Evolutionary conservation across 2,797 vertebrate species (phyloP).

Genomic region (Poecilia gillii): DNA sequence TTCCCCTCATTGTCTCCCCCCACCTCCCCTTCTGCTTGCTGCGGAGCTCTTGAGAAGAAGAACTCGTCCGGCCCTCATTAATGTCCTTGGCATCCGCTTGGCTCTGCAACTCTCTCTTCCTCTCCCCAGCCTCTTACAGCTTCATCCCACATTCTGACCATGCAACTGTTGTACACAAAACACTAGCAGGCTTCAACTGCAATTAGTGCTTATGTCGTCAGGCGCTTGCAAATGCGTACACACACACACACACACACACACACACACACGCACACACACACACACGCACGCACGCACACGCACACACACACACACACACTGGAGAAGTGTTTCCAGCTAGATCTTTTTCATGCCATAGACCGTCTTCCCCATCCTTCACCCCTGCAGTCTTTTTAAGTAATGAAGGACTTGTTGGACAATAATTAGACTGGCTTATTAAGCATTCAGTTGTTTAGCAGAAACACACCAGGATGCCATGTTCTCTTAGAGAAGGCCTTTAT

Average conservation of each 20-base stretch:
- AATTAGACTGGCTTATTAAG: constrained; percentile 64
- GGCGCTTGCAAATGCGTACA: constrained; percentile 15
- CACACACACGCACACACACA: constrained; percentile 15
- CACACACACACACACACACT: constrained; percentile 14
- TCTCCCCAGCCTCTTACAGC: constrained; percentile 55
- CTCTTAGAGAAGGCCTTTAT: constrained; percentile 31
- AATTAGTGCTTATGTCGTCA: constrained; percentile 66
- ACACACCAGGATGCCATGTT: constrained; percentile 33
- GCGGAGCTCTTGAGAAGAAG: constrained; percentile 58
- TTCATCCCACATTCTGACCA: constrained; percentile 63
- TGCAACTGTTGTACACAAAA: constrained; percentile 45
- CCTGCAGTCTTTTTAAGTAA: constrained; percentile 49
- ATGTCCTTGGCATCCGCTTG: constrained; percentile 60
- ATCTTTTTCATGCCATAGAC: constrained; percentile 26
- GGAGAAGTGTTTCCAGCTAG: constrained; percentile 24
- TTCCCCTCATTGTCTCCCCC: constrained; percentile 39
- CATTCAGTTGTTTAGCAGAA: constrained; percentile 34
- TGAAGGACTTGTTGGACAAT: constrained; percentile 61
- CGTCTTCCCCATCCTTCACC: constrained; percentile 41
- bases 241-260: constrained; percentile 8
- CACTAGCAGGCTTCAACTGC: constrained; percentile 58
- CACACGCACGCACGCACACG: constrained; percentile 9
- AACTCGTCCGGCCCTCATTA: constrained; percentile 71
- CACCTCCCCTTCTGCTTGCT: constrained; percentile 27
- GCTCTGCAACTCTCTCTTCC: constrained; percentile 50